Conservation (phyloP, 2,888 invertebrate species). For the Pyrrhosoma nymphula region DNA sequence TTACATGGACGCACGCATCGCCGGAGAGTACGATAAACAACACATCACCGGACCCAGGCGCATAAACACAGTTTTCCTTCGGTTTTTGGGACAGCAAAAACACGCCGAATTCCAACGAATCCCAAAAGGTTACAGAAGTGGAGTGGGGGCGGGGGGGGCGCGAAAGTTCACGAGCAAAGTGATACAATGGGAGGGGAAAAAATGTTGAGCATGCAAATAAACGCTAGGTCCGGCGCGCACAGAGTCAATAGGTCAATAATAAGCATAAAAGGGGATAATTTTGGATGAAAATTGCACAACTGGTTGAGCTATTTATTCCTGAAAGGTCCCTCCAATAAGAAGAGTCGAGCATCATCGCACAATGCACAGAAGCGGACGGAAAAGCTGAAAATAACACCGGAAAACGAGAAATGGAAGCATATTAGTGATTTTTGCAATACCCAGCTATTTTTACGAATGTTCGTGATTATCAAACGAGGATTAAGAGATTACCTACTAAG, state of each 20-base stretch:
- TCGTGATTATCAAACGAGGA: no score
- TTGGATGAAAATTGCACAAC: neutral
- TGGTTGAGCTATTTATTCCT: no score
- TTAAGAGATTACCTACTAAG: no score
- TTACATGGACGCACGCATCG: slow-evolving; percentile 44
- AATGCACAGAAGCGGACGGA: no score
- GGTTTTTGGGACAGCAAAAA: slow-evolving; percentile 31
- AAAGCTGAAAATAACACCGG: no score
- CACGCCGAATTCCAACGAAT: neutral
- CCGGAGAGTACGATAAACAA: slow-evolving; percentile 44
- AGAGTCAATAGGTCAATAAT: slow-evolving; percentile 1
- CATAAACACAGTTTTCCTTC: neutral
- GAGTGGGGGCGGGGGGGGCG: neutral
- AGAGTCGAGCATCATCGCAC: no score
- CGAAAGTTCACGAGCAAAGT: neutral
- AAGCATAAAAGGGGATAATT: neutral
- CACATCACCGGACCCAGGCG: neutral
- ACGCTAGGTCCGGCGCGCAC: neutral
- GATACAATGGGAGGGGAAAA: neutral
- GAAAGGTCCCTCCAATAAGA: no score
- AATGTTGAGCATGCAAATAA: neutral
- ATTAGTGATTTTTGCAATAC: no score
- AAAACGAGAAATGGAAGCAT: no score
- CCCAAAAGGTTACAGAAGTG: neutral
- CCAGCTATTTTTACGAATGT: no score